Conservation (phyloP, 1,140 invertebrate genomes). For the Formica exsecta region DNA sequence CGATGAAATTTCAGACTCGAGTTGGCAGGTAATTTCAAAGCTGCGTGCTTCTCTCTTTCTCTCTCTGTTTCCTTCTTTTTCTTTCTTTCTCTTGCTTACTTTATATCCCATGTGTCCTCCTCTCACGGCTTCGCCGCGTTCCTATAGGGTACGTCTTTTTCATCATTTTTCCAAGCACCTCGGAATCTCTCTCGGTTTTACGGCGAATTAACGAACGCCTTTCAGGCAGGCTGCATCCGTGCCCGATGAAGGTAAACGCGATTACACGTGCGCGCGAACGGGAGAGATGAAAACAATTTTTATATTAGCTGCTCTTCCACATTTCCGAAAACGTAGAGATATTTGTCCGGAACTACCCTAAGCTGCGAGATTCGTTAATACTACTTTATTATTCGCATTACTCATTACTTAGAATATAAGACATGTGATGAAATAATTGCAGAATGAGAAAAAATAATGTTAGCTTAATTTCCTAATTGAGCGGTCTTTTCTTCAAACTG, state of each 20-base stretch:
- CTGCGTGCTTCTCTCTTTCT: slow-evolving; percentile 38
- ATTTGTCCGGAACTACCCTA: slow-evolving; percentile 19
- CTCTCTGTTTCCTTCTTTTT: not conserved
- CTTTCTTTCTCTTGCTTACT: slow-evolving; percentile 34
- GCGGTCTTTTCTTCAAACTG: not conserved
- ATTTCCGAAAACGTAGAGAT: slow-evolving; percentile 35
- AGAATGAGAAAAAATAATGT: slow-evolving; percentile 7
- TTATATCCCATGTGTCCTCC: slow-evolving; percentile 55
- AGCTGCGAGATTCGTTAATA: slow-evolving; percentile 46
- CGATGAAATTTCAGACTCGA: slow-evolving; percentile 74
- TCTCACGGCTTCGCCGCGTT: slow-evolving; percentile 40
- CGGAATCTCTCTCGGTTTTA: slow-evolving; percentile 59
- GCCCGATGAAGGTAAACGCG: slow-evolving; percentile 57
- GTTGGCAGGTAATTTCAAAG: slow-evolving; percentile 70
- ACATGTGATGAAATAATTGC: slow-evolving; percentile 22
- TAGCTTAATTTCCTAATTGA: not conserved
- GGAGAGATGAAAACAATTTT: slow-evolving; percentile 51
- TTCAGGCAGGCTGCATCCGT: slow-evolving; percentile 32
- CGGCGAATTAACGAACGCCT: slow-evolving; percentile 51
- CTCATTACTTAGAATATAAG: slow-evolving; percentile 24
- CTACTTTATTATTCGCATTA: slow-evolving; percentile 54
- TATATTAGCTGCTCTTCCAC: slow-evolving; percentile 46
- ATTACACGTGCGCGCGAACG: slow-evolving; percentile 28
- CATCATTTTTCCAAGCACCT: slow-evolving; percentile 56
- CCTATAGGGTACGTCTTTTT: slow-evolving; percentile 42